Percentiles rank a stretch among this genome's conserved stretches.
These are phyloP conservation scores for Seladonia tumulorum DNA, from an alignment of 2,888 invertebrate species.

Conservation along the genomic window DNA sequence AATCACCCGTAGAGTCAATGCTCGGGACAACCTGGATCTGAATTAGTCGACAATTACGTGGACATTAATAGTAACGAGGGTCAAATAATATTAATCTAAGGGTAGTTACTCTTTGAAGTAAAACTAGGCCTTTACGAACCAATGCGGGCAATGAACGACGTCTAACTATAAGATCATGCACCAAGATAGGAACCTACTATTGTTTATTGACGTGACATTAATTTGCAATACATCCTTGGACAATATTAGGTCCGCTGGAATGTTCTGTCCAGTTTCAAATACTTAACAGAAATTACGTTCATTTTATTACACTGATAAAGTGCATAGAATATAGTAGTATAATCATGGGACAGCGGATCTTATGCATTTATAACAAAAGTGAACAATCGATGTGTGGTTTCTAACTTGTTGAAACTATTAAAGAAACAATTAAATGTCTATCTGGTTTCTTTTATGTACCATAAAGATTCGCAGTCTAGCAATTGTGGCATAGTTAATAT, in stretches of 20 bases:
- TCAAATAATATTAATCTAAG: slow-evolving; percentile 65
- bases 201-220: background rate
- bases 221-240: background rate
- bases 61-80: slow-evolving; percentile 73
- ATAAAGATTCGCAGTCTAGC: no score
- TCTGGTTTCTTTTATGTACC: no score
- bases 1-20: slow-evolving; percentile 67
- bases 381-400: no score
- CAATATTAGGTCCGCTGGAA: background rate
- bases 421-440: no score
- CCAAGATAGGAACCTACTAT: background rate
- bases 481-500: no score
- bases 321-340: no score
- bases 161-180: background rate
- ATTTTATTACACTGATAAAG: no score
- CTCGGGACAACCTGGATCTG: slow-evolving; percentile 67
- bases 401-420: no score
- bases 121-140: slow-evolving; percentile 43
- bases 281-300: background rate
- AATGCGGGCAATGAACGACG: slow-evolving; percentile 21
- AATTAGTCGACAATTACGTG: slow-evolving; percentile 78
- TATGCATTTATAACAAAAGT: no score
- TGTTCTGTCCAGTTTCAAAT: background rate
- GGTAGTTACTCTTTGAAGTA: slow-evolving; percentile 47
- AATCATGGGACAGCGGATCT: no score